Evolutionary conservation across 2,113 vertebrate species (phyloP).

Genomic region (Gymnogyps californianus): DNA sequence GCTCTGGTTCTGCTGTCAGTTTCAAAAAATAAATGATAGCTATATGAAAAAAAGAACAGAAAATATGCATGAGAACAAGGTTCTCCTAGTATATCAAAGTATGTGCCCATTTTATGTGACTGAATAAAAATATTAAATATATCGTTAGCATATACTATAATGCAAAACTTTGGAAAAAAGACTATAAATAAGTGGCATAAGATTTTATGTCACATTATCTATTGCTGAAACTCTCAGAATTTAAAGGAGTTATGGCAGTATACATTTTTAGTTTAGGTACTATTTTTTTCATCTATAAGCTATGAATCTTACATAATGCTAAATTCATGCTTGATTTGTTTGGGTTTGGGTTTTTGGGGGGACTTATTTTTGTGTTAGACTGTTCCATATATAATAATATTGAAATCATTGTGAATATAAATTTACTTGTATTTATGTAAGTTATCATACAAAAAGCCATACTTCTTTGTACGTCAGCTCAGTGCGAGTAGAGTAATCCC

Average conservation of each 20-base stretch:
- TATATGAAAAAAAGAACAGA: background rate
- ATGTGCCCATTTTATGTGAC: background rate
- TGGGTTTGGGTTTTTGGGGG: background rate
- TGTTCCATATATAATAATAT: background rate
- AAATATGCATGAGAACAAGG: background rate
- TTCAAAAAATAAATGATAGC: background rate
- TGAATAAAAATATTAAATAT: background rate
- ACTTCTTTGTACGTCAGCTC: background rate
- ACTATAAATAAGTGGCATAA: background rate
- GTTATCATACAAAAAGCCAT: background rate
- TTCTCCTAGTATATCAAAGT: background rate
- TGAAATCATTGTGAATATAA: background rate
- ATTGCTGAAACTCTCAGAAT: background rate
- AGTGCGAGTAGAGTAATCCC: background rate
- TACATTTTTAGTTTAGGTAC: background rate
- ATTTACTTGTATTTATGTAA: background rate
- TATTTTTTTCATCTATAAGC: background rate
- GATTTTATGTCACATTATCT: background rate
- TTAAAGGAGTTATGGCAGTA: background rate
- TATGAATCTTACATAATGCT: background rate
- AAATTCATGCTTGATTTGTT: background rate
- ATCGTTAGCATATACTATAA: background rate
- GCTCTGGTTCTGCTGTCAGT: background rate
- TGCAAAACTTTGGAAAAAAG: background rate
- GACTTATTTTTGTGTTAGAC: background rate